Conservation (phyloP, 2,888 invertebrate genomes). For the Caenorhabditis uteleia region DNA sequence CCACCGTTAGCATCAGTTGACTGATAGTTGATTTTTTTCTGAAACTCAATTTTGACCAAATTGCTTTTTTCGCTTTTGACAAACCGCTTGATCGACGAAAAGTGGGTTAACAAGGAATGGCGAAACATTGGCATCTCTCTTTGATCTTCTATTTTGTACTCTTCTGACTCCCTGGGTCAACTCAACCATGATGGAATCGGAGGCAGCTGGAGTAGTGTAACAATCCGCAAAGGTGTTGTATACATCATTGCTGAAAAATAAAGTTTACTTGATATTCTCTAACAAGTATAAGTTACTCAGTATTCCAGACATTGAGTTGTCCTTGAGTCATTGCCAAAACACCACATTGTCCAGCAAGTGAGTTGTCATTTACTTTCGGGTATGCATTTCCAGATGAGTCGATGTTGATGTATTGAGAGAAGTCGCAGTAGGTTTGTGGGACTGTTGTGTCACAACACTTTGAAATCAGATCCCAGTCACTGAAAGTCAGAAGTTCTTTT, state of each 20-base stretch:
- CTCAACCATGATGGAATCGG: conserved; percentile 22
- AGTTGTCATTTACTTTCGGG: conserved; percentile 41
- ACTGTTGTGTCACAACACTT: conserved; percentile 39
- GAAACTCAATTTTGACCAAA: conserved; percentile 5
- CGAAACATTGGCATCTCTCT: conserved; percentile 39
- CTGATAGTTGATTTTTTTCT: conserved; percentile 52
- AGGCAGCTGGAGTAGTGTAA: conserved; percentile 26
- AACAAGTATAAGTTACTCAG: conserved; percentile 28
- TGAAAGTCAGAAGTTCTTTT: conserved; percentile 5
- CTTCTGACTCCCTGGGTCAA: conserved; percentile 17
- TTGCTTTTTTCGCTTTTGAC: too few relatives aligned
- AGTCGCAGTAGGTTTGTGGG: conserved; percentile 51
- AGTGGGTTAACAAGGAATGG: conserved; percentile 36
- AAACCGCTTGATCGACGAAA: conserved; percentile 53
- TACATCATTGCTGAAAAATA: conserved; percentile 48
- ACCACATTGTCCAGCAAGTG: conserved; percentile 47
- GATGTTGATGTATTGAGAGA: conserved; percentile 50
- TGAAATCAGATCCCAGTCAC: conserved; percentile 51
- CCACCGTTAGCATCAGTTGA: conserved; percentile 55
- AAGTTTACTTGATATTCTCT: neutral
- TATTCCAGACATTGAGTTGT: conserved; percentile 49
- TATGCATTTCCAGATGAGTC: conserved; percentile 58
- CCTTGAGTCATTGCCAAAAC: conserved; percentile 45
- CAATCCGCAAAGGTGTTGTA: conserved; percentile 60
- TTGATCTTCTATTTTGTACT: conserved; percentile 26